phyloP scores from a whole-genome alignment of 1,140 invertebrate genomes.

The Cydia splendana region DNA sequence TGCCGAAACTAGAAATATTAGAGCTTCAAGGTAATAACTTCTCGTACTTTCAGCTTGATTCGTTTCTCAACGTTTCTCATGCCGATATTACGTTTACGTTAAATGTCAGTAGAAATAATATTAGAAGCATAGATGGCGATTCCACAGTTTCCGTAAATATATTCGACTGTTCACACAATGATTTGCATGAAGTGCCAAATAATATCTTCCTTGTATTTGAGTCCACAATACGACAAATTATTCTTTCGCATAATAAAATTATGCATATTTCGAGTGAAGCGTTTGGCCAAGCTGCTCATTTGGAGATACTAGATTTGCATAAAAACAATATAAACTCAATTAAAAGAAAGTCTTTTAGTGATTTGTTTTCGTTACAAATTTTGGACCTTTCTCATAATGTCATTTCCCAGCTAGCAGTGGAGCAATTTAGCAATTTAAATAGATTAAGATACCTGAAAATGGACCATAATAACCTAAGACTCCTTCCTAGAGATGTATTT shows the following conservation, averaged over 20 bases:
- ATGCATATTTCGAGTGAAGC: constrained; percentile 84
- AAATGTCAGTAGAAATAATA: constrained; percentile 86
- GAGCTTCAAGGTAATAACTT: constrained; percentile 88
- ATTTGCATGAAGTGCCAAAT: constrained; percentile 83
- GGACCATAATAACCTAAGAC: constrained; percentile 87
- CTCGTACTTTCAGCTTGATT: constrained; percentile 83
- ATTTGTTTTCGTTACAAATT: constrained; percentile 86
- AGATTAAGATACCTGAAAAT: constrained; percentile 89
- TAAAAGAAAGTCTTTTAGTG: constrained; percentile 87
- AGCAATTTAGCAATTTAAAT: constrained; percentile 89
- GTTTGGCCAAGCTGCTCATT: constrained; percentile 84
- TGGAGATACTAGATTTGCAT: constrained; percentile 88
- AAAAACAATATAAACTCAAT: constrained; percentile 88
- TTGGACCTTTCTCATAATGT: constrained; percentile 90
- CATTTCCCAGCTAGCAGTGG: constrained; percentile 87
- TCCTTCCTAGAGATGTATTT: constrained; percentile 89
- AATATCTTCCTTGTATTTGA: constrained; percentile 82
- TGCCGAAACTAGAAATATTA: constrained; percentile 84
- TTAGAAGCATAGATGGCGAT: constrained; percentile 82
- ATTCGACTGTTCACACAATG: constrained; percentile 86
- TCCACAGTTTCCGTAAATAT: constrained; percentile 82
- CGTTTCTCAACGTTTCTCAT: constrained; percentile 84
- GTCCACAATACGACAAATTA: constrained; percentile 83
- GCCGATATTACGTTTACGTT: constrained; percentile 81
- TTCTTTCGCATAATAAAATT: constrained; percentile 88